Conservation (phyloP, 2,113 vertebrate species). For the Sardina pilchardus region DNA sequence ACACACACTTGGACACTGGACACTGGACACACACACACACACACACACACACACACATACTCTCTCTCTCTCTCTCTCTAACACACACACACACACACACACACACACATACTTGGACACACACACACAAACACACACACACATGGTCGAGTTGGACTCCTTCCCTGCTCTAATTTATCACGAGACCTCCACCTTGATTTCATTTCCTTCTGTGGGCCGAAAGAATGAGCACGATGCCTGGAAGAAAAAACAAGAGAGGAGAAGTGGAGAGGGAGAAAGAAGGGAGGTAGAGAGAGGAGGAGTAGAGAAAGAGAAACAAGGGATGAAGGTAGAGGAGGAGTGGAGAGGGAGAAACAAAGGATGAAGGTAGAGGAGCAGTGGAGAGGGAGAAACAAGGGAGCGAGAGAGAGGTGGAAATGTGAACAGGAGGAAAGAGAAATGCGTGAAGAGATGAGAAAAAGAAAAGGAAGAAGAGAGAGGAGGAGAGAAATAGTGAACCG, state of each 20-base stretch:
- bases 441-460: not conserved
- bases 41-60: not conserved
- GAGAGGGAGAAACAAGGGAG: not conserved
- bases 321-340: not conserved
- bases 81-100: too few species aligned
- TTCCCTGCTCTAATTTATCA: constrained; percentile 24
- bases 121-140: not conserved
- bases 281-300: not conserved
- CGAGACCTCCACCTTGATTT: constrained; percentile 37
- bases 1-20: not conserved
- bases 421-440: not conserved
- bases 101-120: not conserved
- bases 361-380: not conserved
- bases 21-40: not conserved
- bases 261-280: not conserved
- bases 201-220: constrained; percentile 31
- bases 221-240: not conserved
- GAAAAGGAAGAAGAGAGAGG: not conserved
- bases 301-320: not conserved
- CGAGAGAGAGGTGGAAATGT: not conserved
- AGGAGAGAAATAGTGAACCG: not conserved
- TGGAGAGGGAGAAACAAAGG: not conserved
- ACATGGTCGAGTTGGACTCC: not conserved
- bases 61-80: too few species aligned
- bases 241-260: not conserved